These are phyloP conservation scores for Trichopria drosophilae DNA, from an alignment of 2,888 invertebrate species.

Conservation along the genomic window DNA sequence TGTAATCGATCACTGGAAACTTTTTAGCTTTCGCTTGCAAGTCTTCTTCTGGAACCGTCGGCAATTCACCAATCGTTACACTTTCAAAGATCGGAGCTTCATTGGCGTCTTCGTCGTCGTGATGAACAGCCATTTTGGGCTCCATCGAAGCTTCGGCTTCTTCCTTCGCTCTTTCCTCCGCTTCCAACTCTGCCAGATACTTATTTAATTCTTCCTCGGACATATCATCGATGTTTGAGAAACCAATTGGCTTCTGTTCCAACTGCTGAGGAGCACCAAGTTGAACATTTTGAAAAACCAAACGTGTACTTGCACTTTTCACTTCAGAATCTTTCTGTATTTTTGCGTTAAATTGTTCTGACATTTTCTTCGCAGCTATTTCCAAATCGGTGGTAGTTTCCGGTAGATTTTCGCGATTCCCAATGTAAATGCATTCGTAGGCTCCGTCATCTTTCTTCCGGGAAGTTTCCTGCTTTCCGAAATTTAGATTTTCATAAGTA, in stretches of 20 bases:
- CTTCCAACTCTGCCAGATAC: slow-evolving; percentile 57
- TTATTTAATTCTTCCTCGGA: slow-evolving; percentile 57
- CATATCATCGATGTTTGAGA: slow-evolving; percentile 51
- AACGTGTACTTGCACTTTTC: slow-evolving; percentile 29
- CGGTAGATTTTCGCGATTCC: slow-evolving; percentile 36
- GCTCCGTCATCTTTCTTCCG: slow-evolving; percentile 31
- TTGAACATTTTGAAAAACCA: slow-evolving; percentile 39
- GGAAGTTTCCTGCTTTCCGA: slow-evolving; percentile 29
- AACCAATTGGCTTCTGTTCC: slow-evolving; percentile 43
- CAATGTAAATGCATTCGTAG: slow-evolving; percentile 43
- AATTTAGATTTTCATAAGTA: slow-evolving; percentile 45
- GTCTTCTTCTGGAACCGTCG: slow-evolving; percentile 44
- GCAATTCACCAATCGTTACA: slow-evolving; percentile 48
- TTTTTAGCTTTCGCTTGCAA: slow-evolving; percentile 48
- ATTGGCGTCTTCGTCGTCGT: slow-evolving; percentile 47
- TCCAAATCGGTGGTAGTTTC: slow-evolving; percentile 41
- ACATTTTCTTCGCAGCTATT: slow-evolving; percentile 41
- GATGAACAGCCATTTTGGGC: slow-evolving; percentile 22
- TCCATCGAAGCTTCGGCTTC: slow-evolving; percentile 31
- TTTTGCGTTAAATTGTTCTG: slow-evolving; percentile 36
- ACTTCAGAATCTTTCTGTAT: slow-evolving; percentile 26
- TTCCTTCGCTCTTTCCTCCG: slow-evolving; percentile 49
- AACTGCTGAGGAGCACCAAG: slow-evolving; percentile 25
- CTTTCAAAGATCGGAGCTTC: slow-evolving; percentile 49
- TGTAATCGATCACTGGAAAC: slow-evolving; percentile 48